Evolutionary conservation across 2,113 vertebrate genomes (phyloP).

Genomic region (Hypocryptadius cinnamomeus): DNA sequence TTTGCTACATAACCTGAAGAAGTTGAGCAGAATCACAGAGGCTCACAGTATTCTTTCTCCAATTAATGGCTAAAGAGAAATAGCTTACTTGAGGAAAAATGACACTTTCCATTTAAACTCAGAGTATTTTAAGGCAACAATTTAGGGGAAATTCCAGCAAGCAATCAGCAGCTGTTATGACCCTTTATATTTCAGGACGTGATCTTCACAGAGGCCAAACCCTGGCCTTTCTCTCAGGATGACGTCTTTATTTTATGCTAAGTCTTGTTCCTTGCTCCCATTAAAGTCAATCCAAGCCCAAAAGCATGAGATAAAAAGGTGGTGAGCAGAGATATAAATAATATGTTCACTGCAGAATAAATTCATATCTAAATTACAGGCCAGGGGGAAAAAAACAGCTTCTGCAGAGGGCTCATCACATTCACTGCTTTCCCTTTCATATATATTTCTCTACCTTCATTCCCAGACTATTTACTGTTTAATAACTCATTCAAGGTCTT

Average conservation of each 20-base stretch:
- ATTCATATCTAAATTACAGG: slow-evolving; percentile 31
- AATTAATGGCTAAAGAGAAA: slow-evolving; percentile 37
- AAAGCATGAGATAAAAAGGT: slow-evolving; percentile 13
- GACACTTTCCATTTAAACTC: slow-evolving; percentile 16
- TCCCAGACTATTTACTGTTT: slow-evolving; percentile 57
- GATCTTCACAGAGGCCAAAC: background rate
- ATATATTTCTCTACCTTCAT: slow-evolving; percentile 47
- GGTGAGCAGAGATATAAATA: slow-evolving; percentile 23
- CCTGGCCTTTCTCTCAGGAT: background rate
- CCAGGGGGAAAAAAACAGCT: background rate
- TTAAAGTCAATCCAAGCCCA: slow-evolving; percentile 9
- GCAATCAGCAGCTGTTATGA: background rate
- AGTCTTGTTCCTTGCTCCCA: background rate
- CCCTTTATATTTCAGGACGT: slow-evolving; percentile 9
- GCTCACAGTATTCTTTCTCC: background rate
- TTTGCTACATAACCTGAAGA: background rate
- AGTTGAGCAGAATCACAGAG: slow-evolving; percentile 20
- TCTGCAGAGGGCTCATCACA: slow-evolving; percentile 25
- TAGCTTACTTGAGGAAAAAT: slow-evolving; percentile 1
- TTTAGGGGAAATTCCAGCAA: background rate
- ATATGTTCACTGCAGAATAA: slow-evolving; percentile 18
- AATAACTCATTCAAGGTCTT: slow-evolving; percentile 58
- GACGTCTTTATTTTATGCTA: slow-evolving; percentile 3
- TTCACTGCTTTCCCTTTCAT: slow-evolving; percentile 11
- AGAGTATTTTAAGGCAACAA: background rate